Conservation (phyloP, 2,888 invertebrate genomes). For the Epirrita christyi region DNA sequence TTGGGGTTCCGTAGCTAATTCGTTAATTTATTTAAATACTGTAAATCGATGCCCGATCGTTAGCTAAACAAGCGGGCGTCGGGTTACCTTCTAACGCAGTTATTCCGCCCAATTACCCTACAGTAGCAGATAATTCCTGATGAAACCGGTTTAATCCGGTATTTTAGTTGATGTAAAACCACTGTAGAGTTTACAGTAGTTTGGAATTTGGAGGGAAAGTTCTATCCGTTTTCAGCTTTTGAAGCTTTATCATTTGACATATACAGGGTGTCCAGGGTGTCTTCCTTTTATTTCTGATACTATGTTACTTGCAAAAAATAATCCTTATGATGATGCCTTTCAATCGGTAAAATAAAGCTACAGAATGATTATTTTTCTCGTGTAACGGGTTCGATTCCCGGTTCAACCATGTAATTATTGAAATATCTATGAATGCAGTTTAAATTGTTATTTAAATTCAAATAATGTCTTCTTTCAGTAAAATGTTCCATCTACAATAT, state of each 20-base stretch:
- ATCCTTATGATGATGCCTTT: no score
- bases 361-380: no score
- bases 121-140: conserved; percentile 66
- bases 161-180: conserved; percentile 49
- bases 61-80: conserved; percentile 49
- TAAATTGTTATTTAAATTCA: no score
- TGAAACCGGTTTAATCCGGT: conserved; percentile 47
- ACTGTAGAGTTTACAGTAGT: conserved; percentile 36
- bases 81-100: conserved; percentile 62
- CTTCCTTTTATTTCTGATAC: no score
- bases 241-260: neutral
- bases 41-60: conserved; percentile 58
- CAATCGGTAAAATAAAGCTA: no score
- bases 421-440: no score
- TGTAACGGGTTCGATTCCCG: no score
- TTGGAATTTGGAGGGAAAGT: conserved; percentile 8
- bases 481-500: no score
- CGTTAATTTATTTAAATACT: conserved; percentile 54
- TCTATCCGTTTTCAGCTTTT: neutral
- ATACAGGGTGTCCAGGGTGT: no score
- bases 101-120: conserved; percentile 76
- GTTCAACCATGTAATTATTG: no score
- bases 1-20: conserved; percentile 45
- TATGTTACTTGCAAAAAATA: no score
- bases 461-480: no score